Percentiles rank a stretch among this genome's conserved stretches.
phyloP scores from a whole-genome alignment of 2,888 invertebrate species.

The Cantharis lateralis region DNA sequence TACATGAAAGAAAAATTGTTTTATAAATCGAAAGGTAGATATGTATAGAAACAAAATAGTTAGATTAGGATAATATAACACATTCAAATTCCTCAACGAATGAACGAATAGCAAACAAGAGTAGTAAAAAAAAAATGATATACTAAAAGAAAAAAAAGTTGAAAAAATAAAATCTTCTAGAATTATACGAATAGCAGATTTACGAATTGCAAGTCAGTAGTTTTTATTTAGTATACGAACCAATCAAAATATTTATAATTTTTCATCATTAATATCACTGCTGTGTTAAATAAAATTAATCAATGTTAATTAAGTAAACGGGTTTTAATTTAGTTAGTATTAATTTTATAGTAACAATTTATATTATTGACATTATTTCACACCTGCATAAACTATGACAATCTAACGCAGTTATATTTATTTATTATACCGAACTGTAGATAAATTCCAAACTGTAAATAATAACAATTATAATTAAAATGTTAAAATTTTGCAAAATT shows the following conservation, averaged over 20 bases:
- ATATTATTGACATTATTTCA: neutral
- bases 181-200: no score
- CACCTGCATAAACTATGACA: neutral
- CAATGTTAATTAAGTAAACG: neutral
- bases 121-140: no score
- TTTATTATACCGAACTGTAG: neutral
- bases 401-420: neutral
- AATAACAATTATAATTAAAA: neutral
- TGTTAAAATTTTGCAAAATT: neutral
- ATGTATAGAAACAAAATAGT: no score
- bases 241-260: neutral
- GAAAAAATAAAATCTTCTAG: no score
- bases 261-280: neutral
- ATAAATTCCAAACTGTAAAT: constrained; percentile 1
- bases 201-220: no score
- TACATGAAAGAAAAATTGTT: no score
- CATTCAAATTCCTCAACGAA: no score
- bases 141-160: no score
- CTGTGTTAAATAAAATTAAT: neutral
- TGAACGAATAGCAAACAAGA: no score
- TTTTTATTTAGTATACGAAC: no score
- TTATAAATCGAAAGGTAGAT: no score
- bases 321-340: neutral
- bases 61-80: no score
- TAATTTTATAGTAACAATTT: neutral